These are phyloP conservation scores for Erethizon dorsatum DNA, from an alignment of 2,797 vertebrate species.

Conservation along the genomic window DNA sequence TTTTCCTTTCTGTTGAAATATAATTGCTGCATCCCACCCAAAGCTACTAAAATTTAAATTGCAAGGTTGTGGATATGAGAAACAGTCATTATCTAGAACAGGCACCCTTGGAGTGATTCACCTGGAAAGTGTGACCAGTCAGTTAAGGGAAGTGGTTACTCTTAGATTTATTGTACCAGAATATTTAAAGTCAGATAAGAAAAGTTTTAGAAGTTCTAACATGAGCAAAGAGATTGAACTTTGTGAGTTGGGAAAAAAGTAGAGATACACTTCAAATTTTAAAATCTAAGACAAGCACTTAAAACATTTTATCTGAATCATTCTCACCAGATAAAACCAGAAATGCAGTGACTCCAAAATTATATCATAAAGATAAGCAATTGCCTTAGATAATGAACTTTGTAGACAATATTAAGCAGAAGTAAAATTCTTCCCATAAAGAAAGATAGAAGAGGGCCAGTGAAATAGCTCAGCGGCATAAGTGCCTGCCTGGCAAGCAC, in stretches of 20 bases:
- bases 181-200: not conserved
- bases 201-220: not conserved
- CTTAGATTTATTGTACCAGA: not conserved
- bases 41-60: conserved; percentile 52
- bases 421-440: not conserved
- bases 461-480: too few relatives aligned
- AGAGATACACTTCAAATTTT: not conserved
- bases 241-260: not conserved
- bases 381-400: not conserved
- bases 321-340: not conserved
- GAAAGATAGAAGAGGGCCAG: too few relatives aligned
- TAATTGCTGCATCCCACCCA: not conserved
- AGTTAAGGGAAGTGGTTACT: not conserved
- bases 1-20: conserved; percentile 22
- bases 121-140: not conserved
- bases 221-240: not conserved
- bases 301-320: not conserved
- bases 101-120: not conserved
- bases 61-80: not conserved
- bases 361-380: not conserved
- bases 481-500: too few relatives aligned
- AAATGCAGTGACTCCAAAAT: not conserved
- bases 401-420: not conserved
- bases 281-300: not conserved
- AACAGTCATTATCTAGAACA: not conserved